phyloP scores from a whole-genome alignment of 2,797 vertebrate genomes.

The Enteromius unitaeniatus region DNA sequence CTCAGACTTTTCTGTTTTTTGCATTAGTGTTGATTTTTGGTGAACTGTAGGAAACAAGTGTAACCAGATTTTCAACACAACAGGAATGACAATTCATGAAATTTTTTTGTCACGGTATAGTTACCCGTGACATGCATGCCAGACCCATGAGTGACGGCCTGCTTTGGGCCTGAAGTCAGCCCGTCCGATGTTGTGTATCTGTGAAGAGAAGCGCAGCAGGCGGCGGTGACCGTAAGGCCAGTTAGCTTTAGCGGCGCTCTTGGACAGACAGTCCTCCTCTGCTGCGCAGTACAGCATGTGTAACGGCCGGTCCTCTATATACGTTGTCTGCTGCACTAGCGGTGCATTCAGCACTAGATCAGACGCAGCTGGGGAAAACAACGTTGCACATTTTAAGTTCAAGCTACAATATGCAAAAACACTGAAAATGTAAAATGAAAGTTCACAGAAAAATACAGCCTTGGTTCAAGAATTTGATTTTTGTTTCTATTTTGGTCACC shows the following conservation, averaged over 20 bases:
- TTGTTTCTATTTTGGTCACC: constrained; percentile 27
- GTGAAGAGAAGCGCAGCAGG: constrained; percentile 96
- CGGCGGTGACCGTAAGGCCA: constrained; percentile 98
- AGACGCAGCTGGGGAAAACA: constrained; percentile 85
- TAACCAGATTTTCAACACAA: neutral
- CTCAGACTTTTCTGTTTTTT: neutral
- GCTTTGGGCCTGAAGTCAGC: constrained; percentile 97
- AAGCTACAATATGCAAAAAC: neutral
- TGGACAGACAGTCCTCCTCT: constrained; percentile 94
- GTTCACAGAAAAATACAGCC: neutral
- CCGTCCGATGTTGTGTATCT: constrained; percentile 95
- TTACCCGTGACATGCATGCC: constrained; percentile 98
- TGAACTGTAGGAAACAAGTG: too few relatives aligned
- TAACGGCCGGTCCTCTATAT: constrained; percentile 95
- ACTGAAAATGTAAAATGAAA: neutral
- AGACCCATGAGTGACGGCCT: constrained; percentile 97
- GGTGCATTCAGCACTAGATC: constrained; percentile 90
- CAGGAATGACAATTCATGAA: neutral
- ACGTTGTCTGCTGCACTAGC: constrained; percentile 92
- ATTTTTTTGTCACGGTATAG: neutral
- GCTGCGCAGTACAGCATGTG: constrained; percentile 98
- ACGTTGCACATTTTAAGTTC: neutral
- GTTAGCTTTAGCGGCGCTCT: constrained; percentile 88
- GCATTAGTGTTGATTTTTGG: too few relatives aligned
- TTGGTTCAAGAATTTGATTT: constrained; percentile 12